Percentiles rank a stretch among this genome's conserved stretches.
Evolutionary conservation across 2,797 vertebrate genomes (phyloP).

Genomic region (Epinephelus coioides): DNA sequence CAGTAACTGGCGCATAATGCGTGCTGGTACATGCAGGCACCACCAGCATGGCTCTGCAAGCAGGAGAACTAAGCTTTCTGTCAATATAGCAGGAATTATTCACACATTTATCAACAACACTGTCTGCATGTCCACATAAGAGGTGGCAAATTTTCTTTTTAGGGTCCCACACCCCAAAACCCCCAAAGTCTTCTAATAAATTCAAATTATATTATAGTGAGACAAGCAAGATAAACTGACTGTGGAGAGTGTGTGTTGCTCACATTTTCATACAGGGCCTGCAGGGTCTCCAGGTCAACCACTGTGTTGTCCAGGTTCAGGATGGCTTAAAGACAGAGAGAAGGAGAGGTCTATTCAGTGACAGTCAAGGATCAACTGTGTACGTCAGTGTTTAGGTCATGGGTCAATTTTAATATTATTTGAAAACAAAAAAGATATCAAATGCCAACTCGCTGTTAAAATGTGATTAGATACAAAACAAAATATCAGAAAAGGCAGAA

Average conservation of each 20-base stretch:
- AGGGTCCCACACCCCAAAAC: not conserved
- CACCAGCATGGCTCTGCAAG: no score
- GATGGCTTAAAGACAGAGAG: conserved; percentile 85
- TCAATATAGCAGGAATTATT: no score
- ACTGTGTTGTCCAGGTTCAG: conserved; percentile 97
- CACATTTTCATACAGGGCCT: conserved; percentile 98
- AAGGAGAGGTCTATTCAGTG: not conserved
- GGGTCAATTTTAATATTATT: not conserved
- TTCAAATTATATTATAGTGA: not conserved
- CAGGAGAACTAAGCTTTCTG: no score
- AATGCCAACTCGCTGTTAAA: not conserved
- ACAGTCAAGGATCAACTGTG: not conserved
- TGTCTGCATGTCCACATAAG: no score
- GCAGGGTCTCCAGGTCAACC: conserved; percentile 97
- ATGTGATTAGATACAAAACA: not conserved
- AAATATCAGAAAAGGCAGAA: not conserved
- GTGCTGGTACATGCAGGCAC: no score
- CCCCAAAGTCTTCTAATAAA: not conserved
- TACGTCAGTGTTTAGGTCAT: not conserved
- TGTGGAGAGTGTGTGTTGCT: conserved; percentile 63
- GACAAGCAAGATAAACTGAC: not conserved
- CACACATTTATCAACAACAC: no score
- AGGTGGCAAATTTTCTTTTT: no score
- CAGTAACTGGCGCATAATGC: no score
- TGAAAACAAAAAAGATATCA: not conserved